Base-by-base conservation (phyloP, 2,797 vertebrate genomes). In the Enteromius anoplus region DNA sequence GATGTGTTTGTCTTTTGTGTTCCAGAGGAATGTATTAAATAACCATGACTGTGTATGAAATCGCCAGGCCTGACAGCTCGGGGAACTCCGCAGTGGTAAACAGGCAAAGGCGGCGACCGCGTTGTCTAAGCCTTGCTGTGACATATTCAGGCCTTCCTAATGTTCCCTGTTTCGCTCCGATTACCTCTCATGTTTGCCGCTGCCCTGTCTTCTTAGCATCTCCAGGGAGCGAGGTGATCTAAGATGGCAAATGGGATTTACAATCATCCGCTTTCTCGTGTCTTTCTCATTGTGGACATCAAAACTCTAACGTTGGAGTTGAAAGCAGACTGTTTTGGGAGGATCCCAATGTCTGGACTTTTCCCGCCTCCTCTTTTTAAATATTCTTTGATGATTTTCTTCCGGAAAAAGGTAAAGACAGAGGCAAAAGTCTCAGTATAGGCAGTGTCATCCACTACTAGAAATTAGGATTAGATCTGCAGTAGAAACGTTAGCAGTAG, bases 121-220 rank as follows among this genome's bases (percentile, higher is more conserved):
- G 37, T 82, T 73, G 70, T 86, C 86, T 84, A 60, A 26, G 73
- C 81, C 40, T 75, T 80, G 12, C 85, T n/a, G 86, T 92, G 93
- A 94, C 93, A 92, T 83, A 90, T 93, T 88, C 87, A 89, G 91
- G 89, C 89, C 92, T 89, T 88, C 79, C 49, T 37, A 87, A 88
- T 21, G 80, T 88, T 91, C 83, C 85, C 75, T 1, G 69, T 88
- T 91, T 92, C 90, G 80, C 78, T 88, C 84, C 34, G 87, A 91
- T 93, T 90, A 91, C 85, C 87, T 91, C 85, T 73, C 29, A 75
- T 64, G 32, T 68, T 70, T 15, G 34, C 85, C 11, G 15, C 90
- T 88, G 88, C 83, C 89, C 73, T 19, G 42, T 65, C 84, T 89
- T 87, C 86, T 90, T 81, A 88, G 78, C 49, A 45, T 86, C 87